A percentile compares a stretch with the other conserved stretches of the same genome.
phyloP scores from a whole-genome alignment of 1,140 invertebrate species.

The Drosophila lowei region DNA sequence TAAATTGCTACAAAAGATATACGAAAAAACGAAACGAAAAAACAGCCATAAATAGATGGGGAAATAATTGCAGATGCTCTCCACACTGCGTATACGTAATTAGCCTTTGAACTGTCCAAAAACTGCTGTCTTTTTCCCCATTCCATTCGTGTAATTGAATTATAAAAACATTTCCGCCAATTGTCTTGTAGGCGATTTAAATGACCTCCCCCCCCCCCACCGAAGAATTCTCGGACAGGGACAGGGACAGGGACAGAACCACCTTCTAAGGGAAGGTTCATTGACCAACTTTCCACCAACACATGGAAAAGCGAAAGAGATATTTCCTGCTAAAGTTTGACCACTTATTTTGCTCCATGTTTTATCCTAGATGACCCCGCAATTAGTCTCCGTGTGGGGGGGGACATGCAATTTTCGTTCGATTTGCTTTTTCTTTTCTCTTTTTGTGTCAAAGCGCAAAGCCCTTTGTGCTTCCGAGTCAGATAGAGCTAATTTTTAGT shows the following conservation, averaged over 20 bases:
- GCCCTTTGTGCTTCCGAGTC: neutral
- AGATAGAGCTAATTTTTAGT: conserved; percentile 35
- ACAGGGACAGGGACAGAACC: neutral
- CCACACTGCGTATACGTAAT: conserved; percentile 65
- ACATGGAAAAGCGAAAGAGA: neutral
- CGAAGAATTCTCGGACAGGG: conserved; percentile 2
- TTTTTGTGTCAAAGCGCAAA: conserved; percentile 16
- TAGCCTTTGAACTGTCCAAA: conserved; percentile 65
- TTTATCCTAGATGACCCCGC: conserved; percentile 39
- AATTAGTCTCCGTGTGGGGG: conserved; percentile 43
- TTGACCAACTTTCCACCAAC: conserved; percentile 41
- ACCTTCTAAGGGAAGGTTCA: conserved; percentile 33
- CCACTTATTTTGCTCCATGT: conserved; percentile 58
- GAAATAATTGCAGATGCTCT: conserved; percentile 35
- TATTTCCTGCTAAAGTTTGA: conserved; percentile 25
- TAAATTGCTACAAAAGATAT: conserved; percentile 84
- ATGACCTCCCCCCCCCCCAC: neutral
- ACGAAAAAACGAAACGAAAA: conserved; percentile 4
- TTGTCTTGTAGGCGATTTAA: conserved; percentile 23
- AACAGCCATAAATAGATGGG: conserved; percentile 20
- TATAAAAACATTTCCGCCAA: conserved; percentile 40
- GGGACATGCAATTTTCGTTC: conserved; percentile 46
- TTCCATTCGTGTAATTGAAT: conserved; percentile 58
- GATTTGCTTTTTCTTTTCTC: no score
- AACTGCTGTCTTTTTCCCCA: conserved; percentile 11